Base-by-base conservation (phyloP, 37 sponge, comb jelly and placozoan species). In the Aplysina aerophoba region DNA sequence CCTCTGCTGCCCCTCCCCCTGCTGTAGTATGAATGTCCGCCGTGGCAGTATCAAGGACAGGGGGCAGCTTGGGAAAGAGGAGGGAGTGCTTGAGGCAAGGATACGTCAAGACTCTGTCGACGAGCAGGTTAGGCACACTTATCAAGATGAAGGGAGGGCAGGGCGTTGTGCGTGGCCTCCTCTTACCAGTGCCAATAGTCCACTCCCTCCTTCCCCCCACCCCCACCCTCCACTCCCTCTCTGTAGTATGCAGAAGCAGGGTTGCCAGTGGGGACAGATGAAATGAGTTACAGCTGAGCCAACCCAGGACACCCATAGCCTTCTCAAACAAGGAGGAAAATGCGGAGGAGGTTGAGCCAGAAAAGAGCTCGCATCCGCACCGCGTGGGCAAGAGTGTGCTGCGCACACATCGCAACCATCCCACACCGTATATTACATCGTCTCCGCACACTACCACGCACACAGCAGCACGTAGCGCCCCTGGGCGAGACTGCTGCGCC, bases 401-500 rank as follows among this genome's bases (percentile, higher is more conserved):
- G n/a, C 20, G 44, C 0, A 75, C 39, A 11, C 17, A 57, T 57
- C 15, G 59, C 17, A 41, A 16, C 41, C 3, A 41, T 1, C 78
- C 22, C 15, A 21, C 78, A n/a, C 44, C 78, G 1, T 53, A 41
- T 19, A 30, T 75, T 1, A 75, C 50, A 21, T n/a, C 78, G 13
- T 53, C 78, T 62, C 64, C 27, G 64, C 4, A 62, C 27, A 62
- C n/a, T n/a, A n/a, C n/a, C n/a, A n/a, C 27, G 12, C 27, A 62
- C 24, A 62, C 28, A 27, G 11, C 24, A 6, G 64, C 64, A 28
- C 24, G 24, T 8, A 44, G 50, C 8, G 50, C 78, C n/a, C 78
- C 78, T 50, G 78, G 78, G 15, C 78, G 78, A 11, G 78, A 75
- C 21, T 75, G 78, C 54, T 75, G 78, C 25, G 3, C 25, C 25